Evolutionary conservation across 2,113 vertebrate species (phyloP).

Genomic region (Quiscalus mexicanus): DNA sequence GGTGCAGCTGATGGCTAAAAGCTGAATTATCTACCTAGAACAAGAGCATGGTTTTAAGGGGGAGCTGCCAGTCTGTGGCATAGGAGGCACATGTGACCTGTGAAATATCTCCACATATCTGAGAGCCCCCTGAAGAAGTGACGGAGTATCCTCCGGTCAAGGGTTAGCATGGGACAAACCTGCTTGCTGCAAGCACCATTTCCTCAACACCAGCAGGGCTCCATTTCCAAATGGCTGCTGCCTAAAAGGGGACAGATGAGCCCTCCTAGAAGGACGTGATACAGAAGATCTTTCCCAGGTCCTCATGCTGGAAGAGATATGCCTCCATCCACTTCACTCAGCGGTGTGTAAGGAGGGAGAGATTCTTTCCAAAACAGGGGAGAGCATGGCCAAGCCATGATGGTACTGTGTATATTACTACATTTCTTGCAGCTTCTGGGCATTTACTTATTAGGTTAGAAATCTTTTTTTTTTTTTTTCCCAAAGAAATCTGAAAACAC

Average conservation of each 20-base stretch:
- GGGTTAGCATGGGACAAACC: not conserved
- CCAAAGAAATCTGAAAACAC: not conserved
- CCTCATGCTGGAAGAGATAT: fast-evolving
- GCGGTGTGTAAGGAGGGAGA: not conserved
- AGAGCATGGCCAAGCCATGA: not conserved
- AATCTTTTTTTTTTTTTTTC: fast-evolving
- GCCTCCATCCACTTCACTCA: not conserved
- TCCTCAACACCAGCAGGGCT: not conserved
- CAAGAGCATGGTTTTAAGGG: not conserved
- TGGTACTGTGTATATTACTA: not conserved
- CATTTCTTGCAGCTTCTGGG: not conserved
- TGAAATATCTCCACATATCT: not conserved
- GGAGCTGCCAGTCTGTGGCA: not conserved
- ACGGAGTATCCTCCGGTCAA: not conserved
- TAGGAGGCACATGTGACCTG: fast-evolving
- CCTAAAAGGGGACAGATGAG: not conserved
- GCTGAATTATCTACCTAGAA: not conserved
- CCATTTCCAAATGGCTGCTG: not conserved
- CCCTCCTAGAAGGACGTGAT: not conserved
- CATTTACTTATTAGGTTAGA: not conserved
- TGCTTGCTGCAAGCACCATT: not conserved
- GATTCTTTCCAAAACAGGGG: not conserved
- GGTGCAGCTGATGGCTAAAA: not conserved
- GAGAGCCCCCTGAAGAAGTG: not conserved
- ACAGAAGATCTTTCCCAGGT: not conserved